Evolutionary conservation across 2,888 invertebrate species (phyloP).

Genomic region (Bellardia bayeri): DNA sequence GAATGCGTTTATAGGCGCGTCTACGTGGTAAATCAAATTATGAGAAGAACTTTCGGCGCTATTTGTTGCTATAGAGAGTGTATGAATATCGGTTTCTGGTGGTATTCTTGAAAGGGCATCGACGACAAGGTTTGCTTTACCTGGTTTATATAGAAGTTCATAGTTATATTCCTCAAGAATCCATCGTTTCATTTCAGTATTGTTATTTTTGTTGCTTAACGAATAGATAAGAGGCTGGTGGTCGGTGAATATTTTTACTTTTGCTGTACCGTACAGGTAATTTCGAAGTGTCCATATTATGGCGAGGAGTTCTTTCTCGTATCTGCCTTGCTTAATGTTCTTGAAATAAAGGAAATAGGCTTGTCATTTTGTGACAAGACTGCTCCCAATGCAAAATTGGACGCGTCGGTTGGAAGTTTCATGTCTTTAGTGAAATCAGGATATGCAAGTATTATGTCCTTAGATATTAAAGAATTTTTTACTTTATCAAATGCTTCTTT

Average conservation of each 20-base stretch:
- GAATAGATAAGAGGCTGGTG: too few relatives aligned
- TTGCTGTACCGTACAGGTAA: neutral
- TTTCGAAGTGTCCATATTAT: constrained; percentile 12
- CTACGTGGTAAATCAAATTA: too few relatives aligned
- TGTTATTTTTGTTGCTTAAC: constrained; percentile 1
- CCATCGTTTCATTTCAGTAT: constrained; percentile 3
- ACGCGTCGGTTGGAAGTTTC: too few relatives aligned
- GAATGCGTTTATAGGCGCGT: too few relatives aligned
- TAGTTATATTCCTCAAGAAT: constrained; percentile 59
- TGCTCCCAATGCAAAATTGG: constrained; percentile 48
- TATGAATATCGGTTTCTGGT: too few relatives aligned
- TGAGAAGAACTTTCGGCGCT: too few relatives aligned
- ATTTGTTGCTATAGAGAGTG: too few relatives aligned
- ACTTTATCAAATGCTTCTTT: constrained; percentile 12
- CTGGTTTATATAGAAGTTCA: too few relatives aligned
- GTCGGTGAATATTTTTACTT: constrained; percentile 5
- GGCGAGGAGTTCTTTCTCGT: constrained; percentile 48
- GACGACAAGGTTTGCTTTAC: too few relatives aligned
- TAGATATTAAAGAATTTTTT: constrained; percentile 9
- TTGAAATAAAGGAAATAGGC: constrained; percentile 56
- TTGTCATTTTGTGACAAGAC: constrained; percentile 41
- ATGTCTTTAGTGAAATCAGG: too few relatives aligned
- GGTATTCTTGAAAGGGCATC: too few relatives aligned
- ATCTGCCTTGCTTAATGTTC: constrained; percentile 57
- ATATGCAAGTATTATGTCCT: too few relatives aligned